phyloP scores from a whole-genome alignment of 2,797 vertebrate genomes.

The Rousettus madagascariensis region DNA sequence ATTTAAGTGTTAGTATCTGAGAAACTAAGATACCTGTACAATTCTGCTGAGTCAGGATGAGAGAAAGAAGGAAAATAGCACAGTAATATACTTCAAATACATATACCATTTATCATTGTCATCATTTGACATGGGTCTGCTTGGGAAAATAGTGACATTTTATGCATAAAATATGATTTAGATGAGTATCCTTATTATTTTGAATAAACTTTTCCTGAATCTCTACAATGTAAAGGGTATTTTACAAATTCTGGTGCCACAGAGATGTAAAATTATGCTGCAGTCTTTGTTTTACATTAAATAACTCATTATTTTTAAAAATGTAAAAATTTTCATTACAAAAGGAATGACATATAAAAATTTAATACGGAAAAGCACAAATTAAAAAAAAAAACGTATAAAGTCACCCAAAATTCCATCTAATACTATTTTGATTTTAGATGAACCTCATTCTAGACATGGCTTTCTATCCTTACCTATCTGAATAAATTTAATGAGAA shows the following conservation, averaged over 20 bases:
- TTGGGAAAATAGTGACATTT: neutral
- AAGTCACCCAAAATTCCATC: neutral
- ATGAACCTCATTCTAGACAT: neutral
- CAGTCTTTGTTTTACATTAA: neutral
- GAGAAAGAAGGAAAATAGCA: neutral
- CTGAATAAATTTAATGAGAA: neutral
- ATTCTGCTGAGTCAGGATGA: neutral
- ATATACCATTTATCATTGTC: neutral
- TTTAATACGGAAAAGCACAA: neutral
- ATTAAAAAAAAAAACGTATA: neutral
- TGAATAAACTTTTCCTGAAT: neutral
- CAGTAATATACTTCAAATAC: neutral
- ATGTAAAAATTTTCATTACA: neutral
- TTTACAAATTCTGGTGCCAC: neutral
- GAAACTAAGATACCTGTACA: neutral
- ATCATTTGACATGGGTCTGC: neutral
- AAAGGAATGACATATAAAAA: neutral
- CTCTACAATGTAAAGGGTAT: neutral
- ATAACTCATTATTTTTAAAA: neutral
- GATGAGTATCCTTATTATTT: neutral
- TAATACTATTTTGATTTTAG: neutral
- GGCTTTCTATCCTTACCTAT: neutral
- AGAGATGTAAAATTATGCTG: neutral
- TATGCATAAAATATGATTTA: neutral
- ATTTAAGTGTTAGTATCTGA: neutral